These are phyloP conservation scores for Anticlea derivata DNA, from an alignment of 2,888 invertebrate species.

Conservation along the genomic window DNA sequence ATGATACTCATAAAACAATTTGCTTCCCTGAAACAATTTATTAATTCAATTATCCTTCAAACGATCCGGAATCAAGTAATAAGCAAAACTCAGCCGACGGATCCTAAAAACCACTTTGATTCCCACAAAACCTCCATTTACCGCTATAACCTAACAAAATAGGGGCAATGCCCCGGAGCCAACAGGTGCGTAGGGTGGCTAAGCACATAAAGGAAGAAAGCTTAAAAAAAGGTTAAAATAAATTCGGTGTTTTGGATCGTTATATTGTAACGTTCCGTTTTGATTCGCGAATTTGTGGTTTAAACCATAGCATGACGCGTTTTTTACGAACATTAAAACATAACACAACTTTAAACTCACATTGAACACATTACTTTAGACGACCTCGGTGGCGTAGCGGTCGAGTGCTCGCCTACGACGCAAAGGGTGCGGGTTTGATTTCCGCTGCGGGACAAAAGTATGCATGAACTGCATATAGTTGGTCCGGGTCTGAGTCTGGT, in stretches of 20 bases:
- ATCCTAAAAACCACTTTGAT: slow-evolving; percentile 53
- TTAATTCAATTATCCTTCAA: slow-evolving; percentile 25
- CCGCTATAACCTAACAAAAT: slow-evolving; percentile 61
- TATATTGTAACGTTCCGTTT: slow-evolving; percentile 70
- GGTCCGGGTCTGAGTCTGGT: too few species aligned
- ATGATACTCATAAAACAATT: too few species aligned
- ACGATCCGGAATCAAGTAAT: slow-evolving; percentile 17
- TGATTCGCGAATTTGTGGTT: slow-evolving; percentile 47
- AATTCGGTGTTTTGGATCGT: slow-evolving; percentile 67
- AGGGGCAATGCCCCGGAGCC: slow-evolving; percentile 71
- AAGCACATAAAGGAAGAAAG: slow-evolving; percentile 75
- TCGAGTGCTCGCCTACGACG: too few species aligned
- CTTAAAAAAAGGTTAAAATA: slow-evolving; percentile 74
- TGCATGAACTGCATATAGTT: too few species aligned
- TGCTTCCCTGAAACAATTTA: neutral
- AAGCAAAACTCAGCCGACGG: slow-evolving; percentile 35
- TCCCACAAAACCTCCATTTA: slow-evolving; percentile 57
- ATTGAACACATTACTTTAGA: too few species aligned
- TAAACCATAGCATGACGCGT: slow-evolving; percentile 35
- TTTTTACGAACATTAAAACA: neutral
- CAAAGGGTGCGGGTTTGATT: too few species aligned
- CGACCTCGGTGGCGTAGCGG: too few species aligned
- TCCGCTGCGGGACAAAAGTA: too few species aligned
- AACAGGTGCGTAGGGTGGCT: slow-evolving; percentile 75
- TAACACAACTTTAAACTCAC: too few species aligned